Conservation (phyloP, 2,888 invertebrate species). For the Chalcis sispes region DNA sequence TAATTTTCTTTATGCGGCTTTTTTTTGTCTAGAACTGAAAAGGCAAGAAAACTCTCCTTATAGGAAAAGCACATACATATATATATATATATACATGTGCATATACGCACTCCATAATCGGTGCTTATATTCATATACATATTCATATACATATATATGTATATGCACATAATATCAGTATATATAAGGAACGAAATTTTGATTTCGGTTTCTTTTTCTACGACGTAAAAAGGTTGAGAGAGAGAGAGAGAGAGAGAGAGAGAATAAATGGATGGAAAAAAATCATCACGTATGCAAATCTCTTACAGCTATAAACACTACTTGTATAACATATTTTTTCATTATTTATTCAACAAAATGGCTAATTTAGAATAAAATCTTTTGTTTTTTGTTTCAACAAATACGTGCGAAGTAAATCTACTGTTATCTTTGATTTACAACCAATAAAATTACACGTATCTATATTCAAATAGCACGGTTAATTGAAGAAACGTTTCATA, state of each 20-base stretch:
- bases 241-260: slow-evolving; percentile 9
- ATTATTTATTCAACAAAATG: neutral
- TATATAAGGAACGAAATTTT: slow-evolving; percentile 33
- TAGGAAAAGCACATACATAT: slow-evolving; percentile 27
- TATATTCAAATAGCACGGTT: no score
- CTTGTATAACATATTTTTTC: slow-evolving; percentile 2
- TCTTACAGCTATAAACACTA: slow-evolving; percentile 16
- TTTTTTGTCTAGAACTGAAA: slow-evolving; percentile 15
- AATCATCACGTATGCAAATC: slow-evolving; percentile 24
- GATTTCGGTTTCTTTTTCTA: slow-evolving; percentile 15
- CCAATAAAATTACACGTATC: neutral
- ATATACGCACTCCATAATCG: neutral
- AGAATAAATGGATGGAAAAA: slow-evolving; percentile 7
- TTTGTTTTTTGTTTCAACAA: neutral
- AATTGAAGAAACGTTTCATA: no score
- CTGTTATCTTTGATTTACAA: neutral
- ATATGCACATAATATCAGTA: neutral
- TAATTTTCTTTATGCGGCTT: neutral
- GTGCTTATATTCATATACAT: slow-evolving; percentile 5
- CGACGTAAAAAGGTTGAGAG: slow-evolving; percentile 26
- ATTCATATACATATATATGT: slow-evolving; percentile 22
- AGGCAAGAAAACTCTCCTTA: slow-evolving; percentile 24
- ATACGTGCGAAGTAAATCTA: slow-evolving; percentile 22
- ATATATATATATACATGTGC: slow-evolving; percentile 11
- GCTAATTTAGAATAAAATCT: neutral